A percentile compares a stretch with the other conserved stretches of the same genome.
Evolutionary conservation across 2,888 invertebrate genomes (phyloP).

Genomic region (Polyommatus iphigenia): DNA sequence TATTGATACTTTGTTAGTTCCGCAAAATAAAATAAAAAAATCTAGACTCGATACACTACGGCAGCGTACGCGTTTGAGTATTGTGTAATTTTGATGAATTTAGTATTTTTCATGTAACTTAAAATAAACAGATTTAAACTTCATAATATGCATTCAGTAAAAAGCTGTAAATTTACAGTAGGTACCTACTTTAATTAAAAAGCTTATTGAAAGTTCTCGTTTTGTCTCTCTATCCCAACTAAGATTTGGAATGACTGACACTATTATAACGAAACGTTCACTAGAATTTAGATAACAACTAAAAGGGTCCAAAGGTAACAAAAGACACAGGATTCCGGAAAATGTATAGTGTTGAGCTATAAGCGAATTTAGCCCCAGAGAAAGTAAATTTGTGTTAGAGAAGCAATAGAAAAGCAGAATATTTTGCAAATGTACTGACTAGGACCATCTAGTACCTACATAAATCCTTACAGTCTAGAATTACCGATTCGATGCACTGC

Average conservation of each 20-base stretch:
- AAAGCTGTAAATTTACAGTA: too few species aligned
- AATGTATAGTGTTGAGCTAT: background rate
- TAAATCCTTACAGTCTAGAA: background rate
- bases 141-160: too few species aligned
- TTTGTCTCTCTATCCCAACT: too few species aligned
- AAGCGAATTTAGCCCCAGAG: background rate
- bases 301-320: too few species aligned
- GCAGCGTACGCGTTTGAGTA: background rate
- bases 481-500: slow-evolving; percentile 34
- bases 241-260: too few species aligned
- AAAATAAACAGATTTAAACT: too few species aligned
- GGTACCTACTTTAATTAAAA: too few species aligned
- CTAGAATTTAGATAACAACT: background rate
- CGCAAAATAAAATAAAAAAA: slow-evolving; percentile 19
- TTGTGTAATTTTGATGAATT: background rate
- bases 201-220: too few species aligned
- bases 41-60: background rate
- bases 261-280: background rate
- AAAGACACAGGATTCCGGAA: too few species aligned
- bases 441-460: background rate
- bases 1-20: slow-evolving; percentile 22
- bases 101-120: too few species aligned
- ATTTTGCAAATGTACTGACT: background rate
- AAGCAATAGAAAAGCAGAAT: background rate
- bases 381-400: background rate